Evolutionary conservation across 2,888 invertebrate species (phyloP).

Genomic region (Lamproptera curius): DNA sequence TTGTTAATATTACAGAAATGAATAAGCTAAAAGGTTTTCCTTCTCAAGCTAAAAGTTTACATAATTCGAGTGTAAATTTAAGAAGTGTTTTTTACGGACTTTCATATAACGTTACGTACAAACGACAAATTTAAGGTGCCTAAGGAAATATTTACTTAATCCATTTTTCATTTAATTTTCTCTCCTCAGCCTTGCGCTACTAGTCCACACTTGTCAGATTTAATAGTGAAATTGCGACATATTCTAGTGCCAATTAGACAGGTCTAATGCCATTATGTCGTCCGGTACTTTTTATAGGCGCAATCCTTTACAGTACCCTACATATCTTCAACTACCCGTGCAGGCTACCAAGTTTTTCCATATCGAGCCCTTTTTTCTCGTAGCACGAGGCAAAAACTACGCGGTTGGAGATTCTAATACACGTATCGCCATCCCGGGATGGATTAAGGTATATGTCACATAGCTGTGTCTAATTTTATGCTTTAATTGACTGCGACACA

Average conservation of each 20-base stretch:
- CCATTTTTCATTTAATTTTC: too few species aligned
- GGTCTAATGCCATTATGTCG: not conserved
- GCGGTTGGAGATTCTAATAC: conserved; percentile 9
- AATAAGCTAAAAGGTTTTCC: too few species aligned
- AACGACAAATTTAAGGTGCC: too few species aligned
- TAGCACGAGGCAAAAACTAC: conserved; percentile 1
- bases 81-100: too few species aligned
- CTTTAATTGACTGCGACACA: conserved; percentile 15
- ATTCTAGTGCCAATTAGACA: conserved; percentile 11
- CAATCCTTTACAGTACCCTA: conserved; percentile 9
- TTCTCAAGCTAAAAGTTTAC: too few species aligned
- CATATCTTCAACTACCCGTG: not conserved
- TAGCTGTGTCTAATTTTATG: conserved; percentile 14
- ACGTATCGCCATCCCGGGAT: conserved; percentile 2
- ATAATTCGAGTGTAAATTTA: too few species aligned
- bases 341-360: conserved; percentile 9
- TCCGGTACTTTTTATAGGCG: not conserved
- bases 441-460: conserved; percentile 12
- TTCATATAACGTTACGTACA: too few species aligned
- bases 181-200: too few species aligned
- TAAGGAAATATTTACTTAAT: too few species aligned
- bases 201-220: not conserved
- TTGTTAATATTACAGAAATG: too few species aligned
- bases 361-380: not conserved
- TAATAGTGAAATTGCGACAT: conserved; percentile 8